Base-by-base conservation (phyloP, 1,140 invertebrate genomes). In the Meloidogyne floridensis region DNA sequence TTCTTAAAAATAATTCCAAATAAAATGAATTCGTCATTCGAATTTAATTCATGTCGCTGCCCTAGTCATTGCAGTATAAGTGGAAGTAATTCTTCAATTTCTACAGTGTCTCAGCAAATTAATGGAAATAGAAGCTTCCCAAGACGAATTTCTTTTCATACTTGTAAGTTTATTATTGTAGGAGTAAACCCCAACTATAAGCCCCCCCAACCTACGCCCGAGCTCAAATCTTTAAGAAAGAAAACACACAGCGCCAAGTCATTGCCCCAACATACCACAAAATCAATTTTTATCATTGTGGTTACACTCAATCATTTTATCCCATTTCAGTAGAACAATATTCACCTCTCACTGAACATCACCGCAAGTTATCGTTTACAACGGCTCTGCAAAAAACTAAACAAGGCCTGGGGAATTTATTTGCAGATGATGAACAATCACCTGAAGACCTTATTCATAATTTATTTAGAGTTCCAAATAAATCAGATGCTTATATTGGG, bases 381-480 rank as follows among this genome's bases (percentile, higher is more conserved):
- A 42, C 42, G 11, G 70, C 78, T 3, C 56, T 84, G 15, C 82
- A 73, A 71, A 73, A 84, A 76, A 80, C 83, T 2, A 79, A 73
- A 42, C 71, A 84, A 18, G 82, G 85, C 3, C 65, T 85, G 11
- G 70, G 69, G 13, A 87, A 86, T 71, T 56, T 85, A 8, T 86
- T 87, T 47, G 85, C 82, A n/a, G 77, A 56, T 42, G 79, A 87
- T 32, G 83, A 88, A 51, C 81, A 77, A 54, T 85, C 86, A n/a
- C 76, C 87, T 15, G 86, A 87, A 82, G 85, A 88, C 9, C 81
- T 87, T 13, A 87, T 87, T 75, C 87, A 83, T 72, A 84, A 87
- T 53, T 13, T 87, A 32, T 87, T 87, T 85, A 87, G 88, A 76
- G 79, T 87, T n/a, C 86, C 86, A 7, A 85, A 87, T 70, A 88